These are phyloP conservation scores for Squalus acanthias DNA, from an alignment of 2,797 vertebrate species.

Conservation along the genomic window DNA sequence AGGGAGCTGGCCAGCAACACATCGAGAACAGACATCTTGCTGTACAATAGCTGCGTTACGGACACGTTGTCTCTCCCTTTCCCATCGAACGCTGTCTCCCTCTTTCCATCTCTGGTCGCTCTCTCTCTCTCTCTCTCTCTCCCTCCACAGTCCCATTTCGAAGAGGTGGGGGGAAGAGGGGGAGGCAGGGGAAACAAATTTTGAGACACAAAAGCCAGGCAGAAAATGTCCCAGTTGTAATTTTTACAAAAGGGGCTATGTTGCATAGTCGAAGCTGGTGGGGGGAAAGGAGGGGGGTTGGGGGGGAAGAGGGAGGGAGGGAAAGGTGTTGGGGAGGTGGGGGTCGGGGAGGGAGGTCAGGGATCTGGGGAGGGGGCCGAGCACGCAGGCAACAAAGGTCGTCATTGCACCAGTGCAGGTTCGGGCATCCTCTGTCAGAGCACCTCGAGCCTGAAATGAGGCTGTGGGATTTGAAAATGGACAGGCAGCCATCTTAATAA, in stretches of 20 bases:
- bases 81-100: neutral
- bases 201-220: too few species aligned
- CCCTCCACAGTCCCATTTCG: slow-evolving; percentile 40
- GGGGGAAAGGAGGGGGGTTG: neutral
- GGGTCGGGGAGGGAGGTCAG: neutral
- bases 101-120: neutral
- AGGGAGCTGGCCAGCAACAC: too few species aligned
- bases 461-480: neutral
- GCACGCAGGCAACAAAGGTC: too few species aligned
- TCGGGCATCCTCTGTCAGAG: too few species aligned
- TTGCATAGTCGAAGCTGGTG: neutral
- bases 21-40: slow-evolving; percentile 29
- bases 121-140: neutral
- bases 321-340: neutral
- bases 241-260: too few species aligned
- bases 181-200: too few species aligned
- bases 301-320: neutral
- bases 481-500: neutral
- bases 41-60: neutral
- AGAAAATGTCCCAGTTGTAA: too few species aligned
- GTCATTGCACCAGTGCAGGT: too few species aligned
- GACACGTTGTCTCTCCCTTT: neutral
- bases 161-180: neutral
- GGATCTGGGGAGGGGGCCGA: neutral
- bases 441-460: too few species aligned